Evolutionary conservation across 2,888 invertebrate genomes (phyloP), one percentile per base, ranked within the genome.

Genomic region (Mesorhabditis spiculigera): DNA sequence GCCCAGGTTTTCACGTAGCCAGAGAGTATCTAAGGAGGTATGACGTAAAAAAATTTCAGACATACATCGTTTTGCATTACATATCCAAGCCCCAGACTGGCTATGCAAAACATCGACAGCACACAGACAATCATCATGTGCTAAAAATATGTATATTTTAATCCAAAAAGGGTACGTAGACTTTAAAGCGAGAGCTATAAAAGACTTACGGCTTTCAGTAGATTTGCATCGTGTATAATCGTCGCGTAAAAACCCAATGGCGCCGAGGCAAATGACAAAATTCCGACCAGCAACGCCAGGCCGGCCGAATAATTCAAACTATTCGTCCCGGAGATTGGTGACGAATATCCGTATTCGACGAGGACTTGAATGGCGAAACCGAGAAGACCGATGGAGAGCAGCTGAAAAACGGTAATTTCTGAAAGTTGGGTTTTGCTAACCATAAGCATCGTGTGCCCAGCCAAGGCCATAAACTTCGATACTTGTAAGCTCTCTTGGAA

Each of bases 171-270:
- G 58, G n/a, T 13, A 50, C n/a, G 8, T 50, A 13, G 58, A 50
- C n/a, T 50, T 50, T 1, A 50, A 50, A n/a, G 8, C n/a, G 1
- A 13, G 58, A 50, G n/a, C 10, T 50, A 13, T n/a, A 16, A 16
- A 28, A 3, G n/a, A 64, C 65, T 65, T 42, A 71, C 71, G 44
- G 65, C 42, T 4, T 70, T 62, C 72, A 73, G 72, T 5, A 75
- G 58, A 43, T 69, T 72, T 28, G 70, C 63, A n/a, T 75, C 69
- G 41, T 72, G 65, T 10, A 71, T 63, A 44, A 75, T 68, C 45
- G 73, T 72, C 0, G 75, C 71, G 43, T 72, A 75, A 50, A 75
- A 72, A 5, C 75, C 73, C 13, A 75, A 45, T 4, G 75, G 75
- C 13, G 75, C 73, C 67, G 71, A 65, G 4, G 70, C 68, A 63